Evolutionary conservation across 2,797 vertebrate genomes (phyloP).

Genomic region (Phylloscopus collybita): DNA sequence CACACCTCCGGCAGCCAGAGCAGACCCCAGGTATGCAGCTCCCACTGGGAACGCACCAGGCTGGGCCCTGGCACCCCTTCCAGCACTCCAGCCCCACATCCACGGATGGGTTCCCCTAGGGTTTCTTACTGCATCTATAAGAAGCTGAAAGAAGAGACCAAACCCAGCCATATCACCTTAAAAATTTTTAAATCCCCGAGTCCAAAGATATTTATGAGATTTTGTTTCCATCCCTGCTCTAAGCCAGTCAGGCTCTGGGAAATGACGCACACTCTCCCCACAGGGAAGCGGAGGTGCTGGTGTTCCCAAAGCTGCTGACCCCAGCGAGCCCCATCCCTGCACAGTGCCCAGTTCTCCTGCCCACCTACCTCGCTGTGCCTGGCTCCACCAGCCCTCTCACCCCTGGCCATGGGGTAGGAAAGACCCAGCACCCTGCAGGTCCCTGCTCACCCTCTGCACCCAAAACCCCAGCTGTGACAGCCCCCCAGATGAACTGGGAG

Average conservation of each 20-base stretch:
- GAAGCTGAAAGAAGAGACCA: background rate
- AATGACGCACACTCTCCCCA: background rate
- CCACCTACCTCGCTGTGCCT: background rate
- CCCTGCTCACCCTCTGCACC: background rate
- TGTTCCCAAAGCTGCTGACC: background rate
- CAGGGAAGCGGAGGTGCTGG: background rate
- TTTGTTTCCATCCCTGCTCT: background rate
- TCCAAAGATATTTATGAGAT: background rate
- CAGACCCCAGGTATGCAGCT: background rate
- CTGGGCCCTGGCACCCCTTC: background rate
- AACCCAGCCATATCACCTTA: background rate
- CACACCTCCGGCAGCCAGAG: fast-evolving
- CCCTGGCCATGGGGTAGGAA: background rate
- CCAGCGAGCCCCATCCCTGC: background rate
- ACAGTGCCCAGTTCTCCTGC: background rate
- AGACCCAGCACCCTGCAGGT: background rate
- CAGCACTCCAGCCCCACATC: background rate
- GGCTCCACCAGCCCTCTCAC: background rate
- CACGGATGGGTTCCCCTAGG: fast-evolving
- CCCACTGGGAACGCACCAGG: background rate
- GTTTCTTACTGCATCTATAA: background rate
- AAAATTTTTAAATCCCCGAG: background rate
- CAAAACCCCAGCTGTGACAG: background rate
- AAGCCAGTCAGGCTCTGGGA: background rate
- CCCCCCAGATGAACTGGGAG: background rate